A percentile compares a stretch with the other conserved stretches of the same genome.
phyloP scores from a whole-genome alignment of 2,113 vertebrate species.

The Sterrhoptilus dennistouni region DNA sequence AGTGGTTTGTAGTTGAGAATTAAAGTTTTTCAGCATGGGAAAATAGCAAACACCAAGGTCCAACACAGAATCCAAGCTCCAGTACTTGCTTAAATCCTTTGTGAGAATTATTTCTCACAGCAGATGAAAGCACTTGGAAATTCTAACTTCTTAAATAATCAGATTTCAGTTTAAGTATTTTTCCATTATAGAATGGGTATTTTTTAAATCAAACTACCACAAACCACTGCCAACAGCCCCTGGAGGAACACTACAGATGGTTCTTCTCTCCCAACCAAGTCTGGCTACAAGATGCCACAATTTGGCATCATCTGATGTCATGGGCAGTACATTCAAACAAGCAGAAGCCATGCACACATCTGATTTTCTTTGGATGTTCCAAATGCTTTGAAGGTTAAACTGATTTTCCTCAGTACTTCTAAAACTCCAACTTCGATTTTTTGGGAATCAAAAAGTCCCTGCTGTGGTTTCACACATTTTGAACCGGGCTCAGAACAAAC shows the following conservation, averaged over 20 bases:
- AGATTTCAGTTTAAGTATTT: background rate
- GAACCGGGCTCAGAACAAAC: background rate
- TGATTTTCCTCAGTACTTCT: background rate
- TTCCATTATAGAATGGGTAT: background rate
- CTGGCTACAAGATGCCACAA: rapidly evolving
- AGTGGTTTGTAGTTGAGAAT: background rate
- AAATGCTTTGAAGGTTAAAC: background rate
- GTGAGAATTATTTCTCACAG: background rate
- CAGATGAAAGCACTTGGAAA: background rate
- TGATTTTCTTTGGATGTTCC: background rate
- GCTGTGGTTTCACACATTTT: background rate
- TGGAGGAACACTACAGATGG: background rate
- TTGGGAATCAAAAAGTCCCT: background rate
- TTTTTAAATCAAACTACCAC: background rate
- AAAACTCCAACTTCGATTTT: background rate
- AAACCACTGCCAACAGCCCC: background rate
- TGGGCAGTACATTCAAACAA: background rate
- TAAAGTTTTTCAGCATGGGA: background rate
- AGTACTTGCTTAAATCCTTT: background rate
- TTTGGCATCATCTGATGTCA: background rate
- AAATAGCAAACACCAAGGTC: background rate
- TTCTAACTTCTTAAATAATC: background rate
- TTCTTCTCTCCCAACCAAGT: background rate
- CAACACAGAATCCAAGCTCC: background rate
- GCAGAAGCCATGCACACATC: background rate